phyloP scores from a whole-genome alignment of 37 sponge, comb jelly and placozoan genomes.

The Bolinopsis microptera region DNA sequence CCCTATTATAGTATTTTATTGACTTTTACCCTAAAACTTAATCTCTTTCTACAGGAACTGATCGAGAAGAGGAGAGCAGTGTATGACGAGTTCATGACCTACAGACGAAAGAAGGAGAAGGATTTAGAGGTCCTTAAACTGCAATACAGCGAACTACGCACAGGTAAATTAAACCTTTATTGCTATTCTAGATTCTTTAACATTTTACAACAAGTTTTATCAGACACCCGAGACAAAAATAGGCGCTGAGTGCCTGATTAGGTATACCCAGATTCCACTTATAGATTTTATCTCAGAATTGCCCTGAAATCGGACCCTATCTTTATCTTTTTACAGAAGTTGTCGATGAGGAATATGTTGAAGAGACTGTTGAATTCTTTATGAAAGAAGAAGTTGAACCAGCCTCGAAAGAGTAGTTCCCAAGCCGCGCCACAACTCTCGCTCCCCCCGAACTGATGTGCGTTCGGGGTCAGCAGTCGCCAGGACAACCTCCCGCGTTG shows the following conservation, averaged over 20 bases:
- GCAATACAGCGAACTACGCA: constrained; percentile 24
- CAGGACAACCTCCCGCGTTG: not conserved
- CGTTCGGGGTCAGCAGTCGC: not conserved
- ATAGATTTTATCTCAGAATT: too few relatives aligned
- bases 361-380: constrained; percentile 64
- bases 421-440: not conserved
- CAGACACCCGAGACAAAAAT: too few relatives aligned
- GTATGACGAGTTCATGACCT: constrained; percentile 44
- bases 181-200: too few relatives aligned
- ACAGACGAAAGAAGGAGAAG: not conserved
- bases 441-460: not conserved
- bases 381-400: constrained; percentile 67
- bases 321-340: not conserved
- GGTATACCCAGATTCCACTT: too few relatives aligned
- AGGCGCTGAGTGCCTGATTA: too few relatives aligned
- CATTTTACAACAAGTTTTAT: too few relatives aligned
- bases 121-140: constrained; percentile 2
- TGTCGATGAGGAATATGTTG: constrained; percentile 46
- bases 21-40: not conserved
- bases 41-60: not conserved
- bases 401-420: constrained; percentile 40
- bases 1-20: too few relatives aligned
- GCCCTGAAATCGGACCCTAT: too few relatives aligned
- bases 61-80: constrained; percentile 27
- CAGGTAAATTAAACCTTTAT: constrained; percentile 8